These are phyloP conservation scores for Cherax destructor DNA, from an alignment of 1,140 invertebrate genomes.

Conservation along the genomic window DNA sequence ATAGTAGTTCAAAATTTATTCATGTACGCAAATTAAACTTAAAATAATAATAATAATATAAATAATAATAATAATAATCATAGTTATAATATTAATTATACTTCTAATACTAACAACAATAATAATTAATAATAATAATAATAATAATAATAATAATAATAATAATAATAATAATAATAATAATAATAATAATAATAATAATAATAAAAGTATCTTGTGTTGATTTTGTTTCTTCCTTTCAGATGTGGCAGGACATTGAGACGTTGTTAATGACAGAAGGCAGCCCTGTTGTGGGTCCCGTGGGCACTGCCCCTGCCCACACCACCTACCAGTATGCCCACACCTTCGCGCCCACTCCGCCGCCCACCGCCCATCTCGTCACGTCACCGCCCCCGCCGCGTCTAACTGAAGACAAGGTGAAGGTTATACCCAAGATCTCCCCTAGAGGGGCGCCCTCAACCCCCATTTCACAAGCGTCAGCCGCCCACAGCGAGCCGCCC, in stretches of 20 bases:
- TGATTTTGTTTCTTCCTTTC: conserved; percentile 53
- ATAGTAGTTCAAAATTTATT: too few relatives aligned
- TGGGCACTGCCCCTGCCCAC: neutral
- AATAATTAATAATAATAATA: too few relatives aligned
- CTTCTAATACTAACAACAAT: too few relatives aligned
- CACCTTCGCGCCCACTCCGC: conserved; percentile 5
- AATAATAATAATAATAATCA: too few relatives aligned
- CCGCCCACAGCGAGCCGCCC: conserved; percentile 16
- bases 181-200: too few relatives aligned
- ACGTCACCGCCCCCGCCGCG: conserved; percentile 30
- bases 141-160: too few relatives aligned
- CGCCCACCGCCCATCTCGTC: conserved; percentile 14
- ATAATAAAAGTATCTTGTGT: neutral
- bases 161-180: too few relatives aligned
- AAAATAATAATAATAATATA: too few relatives aligned
- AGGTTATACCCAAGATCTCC: conserved; percentile 24
- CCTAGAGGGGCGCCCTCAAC: neutral
- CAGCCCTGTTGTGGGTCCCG: neutral
- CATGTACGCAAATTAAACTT: too few relatives aligned
- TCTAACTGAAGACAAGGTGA: conserved; percentile 10
- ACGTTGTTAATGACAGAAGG: conserved; percentile 74
- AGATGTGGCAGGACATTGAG: conserved; percentile 79
- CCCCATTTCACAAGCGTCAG: neutral
- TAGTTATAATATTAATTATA: too few relatives aligned
- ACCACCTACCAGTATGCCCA: conserved; percentile 13